Base-by-base conservation (phyloP, 2,888 invertebrate species). In the Limnephilus rhombicus region DNA sequence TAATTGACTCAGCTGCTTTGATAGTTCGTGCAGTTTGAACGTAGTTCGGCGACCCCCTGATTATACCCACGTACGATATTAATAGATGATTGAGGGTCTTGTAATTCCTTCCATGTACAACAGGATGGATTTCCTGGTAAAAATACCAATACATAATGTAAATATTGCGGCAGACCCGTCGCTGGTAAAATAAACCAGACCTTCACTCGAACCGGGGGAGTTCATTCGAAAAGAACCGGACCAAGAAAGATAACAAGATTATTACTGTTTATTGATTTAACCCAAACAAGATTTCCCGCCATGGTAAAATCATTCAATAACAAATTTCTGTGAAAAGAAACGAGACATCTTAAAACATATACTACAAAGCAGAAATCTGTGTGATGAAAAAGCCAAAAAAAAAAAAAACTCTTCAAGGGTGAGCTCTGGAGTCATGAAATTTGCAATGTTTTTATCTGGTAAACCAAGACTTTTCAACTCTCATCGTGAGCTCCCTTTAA, bases 141-240 rank as follows among this genome's bases (percentile, higher is more conserved):
- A 87, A 87, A 87, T 87, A 87, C 29, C 34, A 53, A 45, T 37
- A 49, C 15, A 4, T 49, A 53, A 68, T 9, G 13, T 89, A 89
- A 89, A 80, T 89, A 89, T 68, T 89, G 88, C 80, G 88, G 88
- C 80, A 37, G 53, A 49, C 34, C 68, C 24, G 37, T 24, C 88
- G 80, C 68, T 24, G 41, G 29, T 80, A 18, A 89, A 89, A 89
- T 89, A 89, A 80, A 80, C 88, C 88, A 89, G 88, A 80, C 88
- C 18, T 34, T 24, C 12, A 80, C 88, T 80, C n/a, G 31, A 34
- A 41, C 80, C 88, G n/a, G 31, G 12, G 18, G 68, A 53, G 49
- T 12, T 31, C 31, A 37, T n/a, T 37, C 31, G 37, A 34, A 18
- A 41, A 41, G 37, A 37, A 18, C 37, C 83, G 24, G 7, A 31